Base-by-base conservation (phyloP, 2,797 vertebrate species). In the Urocyon cinereoargenteus region DNA sequence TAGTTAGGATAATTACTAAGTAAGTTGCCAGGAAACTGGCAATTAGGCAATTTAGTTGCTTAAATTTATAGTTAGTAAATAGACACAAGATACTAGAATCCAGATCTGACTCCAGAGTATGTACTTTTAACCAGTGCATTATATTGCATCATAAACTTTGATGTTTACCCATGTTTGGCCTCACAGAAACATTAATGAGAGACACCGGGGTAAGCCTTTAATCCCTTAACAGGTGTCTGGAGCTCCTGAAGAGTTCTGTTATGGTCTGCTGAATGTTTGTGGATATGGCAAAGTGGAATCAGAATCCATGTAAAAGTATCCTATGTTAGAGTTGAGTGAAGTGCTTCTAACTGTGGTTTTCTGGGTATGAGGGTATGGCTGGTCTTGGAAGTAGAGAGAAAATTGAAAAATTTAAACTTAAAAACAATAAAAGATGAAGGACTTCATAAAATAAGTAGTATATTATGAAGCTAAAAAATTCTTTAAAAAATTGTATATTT, bases 11-110 rank as follows among this genome's bases (percentile, higher is more conserved):
- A 66, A 61, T 49, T 94, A 66, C 4, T 59, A 83, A 95, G 22
- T 31, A 59, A 64, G 7, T 72, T 96, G 22, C 0, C 19, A 40
- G 40, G 40, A 40, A 40, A 40, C 40, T 40, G 40, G 40, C 40
- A 40, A 40, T 40, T 40, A 40, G 40, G 40, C 40, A 40, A 40
- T 40, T 40, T 40, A 64, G 10, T 72, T 96, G 22, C 0, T 16
- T 83, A 83, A 78, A 90, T 90, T 83, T 86, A 51, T 70, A 89
- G 34, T 82, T 89, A 77, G 31, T 51, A 77, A 82, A 53, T 26
- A 72, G 1, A 51, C 3, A 94, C 24, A 16, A 64, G 16, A 82
- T n/a, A 53, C 6, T 86, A 49, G 36, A 97, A 94, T 55, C 19
- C 11, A 66, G 3, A 1, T 53, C 40, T 79, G 36, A 85, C 13